Evolutionary conservation across 2,113 vertebrate genomes (phyloP).

Genomic region (Xyliphius kryptos): DNA sequence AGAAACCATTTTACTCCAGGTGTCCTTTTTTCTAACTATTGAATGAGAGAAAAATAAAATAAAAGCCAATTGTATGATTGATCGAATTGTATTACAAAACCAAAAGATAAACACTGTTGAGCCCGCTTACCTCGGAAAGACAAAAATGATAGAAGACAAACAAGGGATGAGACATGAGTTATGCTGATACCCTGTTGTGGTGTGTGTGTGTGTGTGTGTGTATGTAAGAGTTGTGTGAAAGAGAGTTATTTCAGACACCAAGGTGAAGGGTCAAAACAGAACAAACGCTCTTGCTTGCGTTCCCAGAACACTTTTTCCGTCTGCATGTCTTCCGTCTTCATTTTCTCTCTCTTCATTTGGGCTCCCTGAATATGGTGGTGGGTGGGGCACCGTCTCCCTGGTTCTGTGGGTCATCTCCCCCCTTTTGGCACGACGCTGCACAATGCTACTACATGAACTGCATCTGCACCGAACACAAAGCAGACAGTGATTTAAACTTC

Average conservation of each 20-base stretch:
- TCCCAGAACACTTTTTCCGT: conserved; percentile 9
- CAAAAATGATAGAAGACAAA: too few relatives aligned
- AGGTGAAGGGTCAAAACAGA: conserved; percentile 30
- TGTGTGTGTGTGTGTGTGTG: conserved; percentile 20
- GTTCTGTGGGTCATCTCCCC: conserved; percentile 41
- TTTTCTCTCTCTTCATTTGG: conserved; percentile 44
- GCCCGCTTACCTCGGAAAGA: too few relatives aligned
- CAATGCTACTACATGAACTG: conserved; percentile 83
- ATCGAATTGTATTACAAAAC: too few relatives aligned
- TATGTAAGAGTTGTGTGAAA: neutral
- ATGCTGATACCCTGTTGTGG: conserved; percentile 5
- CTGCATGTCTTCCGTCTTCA: conserved; percentile 13
- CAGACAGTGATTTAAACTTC: too few relatives aligned
- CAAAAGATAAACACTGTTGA: too few relatives aligned
- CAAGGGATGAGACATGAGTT: neutral
- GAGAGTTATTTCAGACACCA: conserved; percentile 27
- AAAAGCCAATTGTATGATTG: too few relatives aligned
- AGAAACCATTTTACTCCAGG: conserved; percentile 1
- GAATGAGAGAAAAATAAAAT: too few relatives aligned
- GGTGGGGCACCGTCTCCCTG: conserved; percentile 16
- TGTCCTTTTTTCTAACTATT: too few relatives aligned
- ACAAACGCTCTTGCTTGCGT: conserved; percentile 30
- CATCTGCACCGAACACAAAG: conserved; percentile 64
- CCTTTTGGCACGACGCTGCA: conserved; percentile 58
- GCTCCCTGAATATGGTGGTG: conserved; percentile 64